A percentile compares a stretch with the other conserved stretches of the same genome.
These are phyloP conservation scores for Drosophila nebulosa DNA, from an alignment of 1,140 invertebrate species.

Conservation along the genomic window DNA sequence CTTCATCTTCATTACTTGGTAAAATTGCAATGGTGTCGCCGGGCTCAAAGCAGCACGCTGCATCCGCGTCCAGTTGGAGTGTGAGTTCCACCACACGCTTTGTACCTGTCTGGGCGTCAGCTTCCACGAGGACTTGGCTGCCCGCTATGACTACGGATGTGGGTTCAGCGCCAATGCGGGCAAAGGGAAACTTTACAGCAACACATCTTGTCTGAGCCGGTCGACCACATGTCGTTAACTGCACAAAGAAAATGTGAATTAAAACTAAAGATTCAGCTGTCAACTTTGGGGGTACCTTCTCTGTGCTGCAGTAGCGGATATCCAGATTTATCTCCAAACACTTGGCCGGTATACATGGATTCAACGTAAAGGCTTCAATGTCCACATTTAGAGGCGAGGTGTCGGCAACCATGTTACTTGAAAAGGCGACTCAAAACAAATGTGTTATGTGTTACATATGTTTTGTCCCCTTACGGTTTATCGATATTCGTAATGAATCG, in stretches of 20 bases:
- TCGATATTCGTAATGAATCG: constrained; percentile 22
- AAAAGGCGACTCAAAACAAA: not conserved
- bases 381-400: constrained; percentile 11
- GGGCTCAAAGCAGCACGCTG: constrained; percentile 32
- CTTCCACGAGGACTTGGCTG: constrained; percentile 37
- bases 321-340: constrained; percentile 49
- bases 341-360: constrained; percentile 60
- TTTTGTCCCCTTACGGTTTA: not conserved
- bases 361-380: constrained; percentile 41
- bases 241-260: not conserved
- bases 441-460: not conserved
- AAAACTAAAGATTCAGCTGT: not conserved
- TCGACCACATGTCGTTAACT: constrained; percentile 11
- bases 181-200: constrained; percentile 56
- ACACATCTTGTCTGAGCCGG: constrained; percentile 41
- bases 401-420: not conserved
- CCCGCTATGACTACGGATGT: constrained; percentile 20
- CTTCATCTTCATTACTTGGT: constrained; percentile 35
- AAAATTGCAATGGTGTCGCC: constrained; percentile 71
- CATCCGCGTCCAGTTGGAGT: constrained; percentile 17
- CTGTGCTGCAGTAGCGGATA: constrained; percentile 17
- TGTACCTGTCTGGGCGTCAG: constrained; percentile 22
- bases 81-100: constrained; percentile 62
- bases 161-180: constrained; percentile 12
- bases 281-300: constrained; percentile 19